A percentile compares a stretch with the other conserved stretches of the same genome.
phyloP scores from a whole-genome alignment of 2,113 vertebrate genomes.

The Ardeotis arabs region DNA sequence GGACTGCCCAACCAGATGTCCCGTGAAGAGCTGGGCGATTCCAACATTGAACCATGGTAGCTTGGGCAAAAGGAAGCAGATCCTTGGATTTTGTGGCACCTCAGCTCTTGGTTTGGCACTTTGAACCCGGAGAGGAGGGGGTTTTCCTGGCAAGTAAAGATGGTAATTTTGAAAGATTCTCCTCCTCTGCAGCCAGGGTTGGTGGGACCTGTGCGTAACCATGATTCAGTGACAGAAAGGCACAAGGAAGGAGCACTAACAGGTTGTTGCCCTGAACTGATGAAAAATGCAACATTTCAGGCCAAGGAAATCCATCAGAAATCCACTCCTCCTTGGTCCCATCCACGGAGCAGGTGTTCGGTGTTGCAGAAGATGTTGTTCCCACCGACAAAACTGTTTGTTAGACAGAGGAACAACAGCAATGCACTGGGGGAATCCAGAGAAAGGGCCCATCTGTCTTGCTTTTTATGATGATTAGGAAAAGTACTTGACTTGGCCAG shows the following conservation, averaged over 20 bases:
- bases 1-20: rapidly evolving
- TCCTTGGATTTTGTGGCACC: not conserved
- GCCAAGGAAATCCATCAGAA: not conserved
- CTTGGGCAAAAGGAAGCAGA: not conserved
- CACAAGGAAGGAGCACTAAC: not conserved
- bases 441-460: not conserved
- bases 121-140: not conserved
- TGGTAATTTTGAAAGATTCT: not conserved
- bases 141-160: not conserved
- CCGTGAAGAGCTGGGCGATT: not conserved
- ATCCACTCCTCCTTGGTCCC: not conserved
- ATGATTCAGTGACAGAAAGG: rapidly evolving
- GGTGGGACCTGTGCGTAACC: not conserved
- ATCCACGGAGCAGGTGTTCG: not conserved
- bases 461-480: not conserved
- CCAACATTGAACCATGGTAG: not conserved
- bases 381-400: not conserved
- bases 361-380: not conserved
- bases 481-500: not conserved
- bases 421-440: not conserved
- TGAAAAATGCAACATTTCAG: not conserved
- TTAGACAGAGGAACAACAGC: not conserved
- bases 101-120: not conserved
- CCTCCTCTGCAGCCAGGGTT: not conserved
- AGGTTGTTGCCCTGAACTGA: not conserved